These are phyloP conservation scores for Neoitamus cyanurus DNA, from an alignment of 2,888 invertebrate species.

Conservation along the genomic window DNA sequence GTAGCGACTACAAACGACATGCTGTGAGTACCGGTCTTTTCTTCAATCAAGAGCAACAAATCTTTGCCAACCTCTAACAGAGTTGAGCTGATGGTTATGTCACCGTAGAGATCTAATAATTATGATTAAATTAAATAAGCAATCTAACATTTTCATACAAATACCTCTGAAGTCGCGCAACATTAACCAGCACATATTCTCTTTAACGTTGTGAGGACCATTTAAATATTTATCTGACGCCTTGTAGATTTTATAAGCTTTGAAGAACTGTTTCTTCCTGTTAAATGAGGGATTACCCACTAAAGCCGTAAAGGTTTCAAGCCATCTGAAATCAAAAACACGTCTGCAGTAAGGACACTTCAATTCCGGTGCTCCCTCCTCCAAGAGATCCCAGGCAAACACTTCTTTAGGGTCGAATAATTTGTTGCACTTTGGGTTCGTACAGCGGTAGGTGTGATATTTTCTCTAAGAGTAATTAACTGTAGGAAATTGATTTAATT, in stretches of 20 bases:
- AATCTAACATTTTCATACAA: not conserved
- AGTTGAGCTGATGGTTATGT: not conserved
- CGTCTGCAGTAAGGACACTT: not conserved
- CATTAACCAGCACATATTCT: not conserved
- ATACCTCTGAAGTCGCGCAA: not conserved
- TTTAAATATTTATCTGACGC: not conserved
- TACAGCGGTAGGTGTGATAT: constrained; percentile 25
- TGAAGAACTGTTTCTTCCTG: not conserved
- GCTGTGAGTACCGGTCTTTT: not conserved
- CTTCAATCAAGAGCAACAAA: not conserved
- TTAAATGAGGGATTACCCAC: not conserved
- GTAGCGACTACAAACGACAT: constrained; percentile 13
- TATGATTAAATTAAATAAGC: not conserved
- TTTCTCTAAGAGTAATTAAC: not conserved
- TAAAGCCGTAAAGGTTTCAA: not conserved
- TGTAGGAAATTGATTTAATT: not conserved
- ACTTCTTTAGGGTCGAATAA: not conserved
- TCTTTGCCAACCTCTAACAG: not conserved
- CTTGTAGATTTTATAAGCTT: not conserved
- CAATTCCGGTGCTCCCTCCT: not conserved
- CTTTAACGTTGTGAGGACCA: not conserved
- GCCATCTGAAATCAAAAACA: not conserved
- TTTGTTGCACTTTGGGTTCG: not conserved
- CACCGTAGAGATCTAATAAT: not conserved
- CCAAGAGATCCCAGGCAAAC: not conserved